phyloP scores from a whole-genome alignment of 2,888 invertebrate genomes.

The Ctenicera cuprea region DNA sequence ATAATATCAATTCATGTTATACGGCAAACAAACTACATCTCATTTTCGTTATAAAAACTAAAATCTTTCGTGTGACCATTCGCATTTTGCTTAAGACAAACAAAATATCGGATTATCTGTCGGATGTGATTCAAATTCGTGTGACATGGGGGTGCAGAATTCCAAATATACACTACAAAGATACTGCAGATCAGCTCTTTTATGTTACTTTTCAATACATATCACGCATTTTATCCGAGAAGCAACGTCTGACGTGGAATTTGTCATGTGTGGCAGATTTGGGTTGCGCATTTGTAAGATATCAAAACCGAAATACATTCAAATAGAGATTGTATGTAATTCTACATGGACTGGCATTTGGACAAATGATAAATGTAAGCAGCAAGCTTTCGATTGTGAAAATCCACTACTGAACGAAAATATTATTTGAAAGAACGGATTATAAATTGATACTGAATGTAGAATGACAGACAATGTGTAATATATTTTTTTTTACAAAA shows the following conservation, averaged over 20 bases:
- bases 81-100: background rate
- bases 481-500: too few species aligned
- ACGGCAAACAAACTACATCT: too few species aligned
- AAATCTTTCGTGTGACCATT: too few species aligned
- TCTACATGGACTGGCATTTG: slow-evolving; percentile 2
- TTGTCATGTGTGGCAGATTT: slow-evolving; percentile 36
- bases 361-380: slow-evolving; percentile 4
- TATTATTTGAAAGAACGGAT: background rate
- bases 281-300: slow-evolving; percentile 23
- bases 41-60: too few species aligned
- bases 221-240: slow-evolving; percentile 8
- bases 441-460: too few species aligned
- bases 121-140: background rate
- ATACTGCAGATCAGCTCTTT: background rate
- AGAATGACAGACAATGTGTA: too few species aligned
- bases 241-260: slow-evolving; percentile 11
- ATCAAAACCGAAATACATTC: slow-evolving; percentile 4
- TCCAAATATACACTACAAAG: background rate
- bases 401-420: background rate
- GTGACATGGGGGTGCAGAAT: background rate
- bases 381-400: slow-evolving; percentile 12
- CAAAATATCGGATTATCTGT: background rate
- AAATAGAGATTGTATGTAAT: background rate
- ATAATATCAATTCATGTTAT: too few species aligned
- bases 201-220: slow-evolving; percentile 22